phyloP scores from a whole-genome alignment of 2,888 invertebrate genomes.

The Biston stratarius region DNA sequence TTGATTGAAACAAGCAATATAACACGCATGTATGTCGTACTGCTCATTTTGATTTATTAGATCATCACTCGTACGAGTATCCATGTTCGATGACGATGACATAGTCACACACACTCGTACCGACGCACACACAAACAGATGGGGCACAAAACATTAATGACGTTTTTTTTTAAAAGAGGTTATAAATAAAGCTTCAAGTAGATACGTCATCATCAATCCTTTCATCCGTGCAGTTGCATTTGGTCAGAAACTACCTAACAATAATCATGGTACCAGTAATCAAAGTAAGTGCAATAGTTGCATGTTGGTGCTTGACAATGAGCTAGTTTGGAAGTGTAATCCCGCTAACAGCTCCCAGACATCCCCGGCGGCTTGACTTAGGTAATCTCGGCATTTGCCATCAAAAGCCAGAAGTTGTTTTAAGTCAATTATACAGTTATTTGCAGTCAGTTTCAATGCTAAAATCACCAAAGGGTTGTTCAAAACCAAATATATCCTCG shows the following conservation, averaged over 20 bases:
- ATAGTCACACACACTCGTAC: too few relatives aligned
- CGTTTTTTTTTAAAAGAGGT: too few relatives aligned
- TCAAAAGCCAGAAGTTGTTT: constrained; percentile 78
- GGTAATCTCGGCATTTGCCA: constrained; percentile 65
- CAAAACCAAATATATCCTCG: constrained; percentile 85
- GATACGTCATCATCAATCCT: too few relatives aligned
- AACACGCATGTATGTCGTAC: too few relatives aligned
- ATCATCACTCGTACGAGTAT: too few relatives aligned
- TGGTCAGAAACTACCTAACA: constrained; percentile 11
- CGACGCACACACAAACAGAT: too few relatives aligned
- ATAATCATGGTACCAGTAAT: constrained; percentile 29
- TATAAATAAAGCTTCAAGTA: too few relatives aligned
- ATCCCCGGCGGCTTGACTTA: constrained; percentile 43
- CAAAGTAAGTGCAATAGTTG: constrained; percentile 36
- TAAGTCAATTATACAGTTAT: constrained; percentile 85
- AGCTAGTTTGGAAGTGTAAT: constrained; percentile 40
- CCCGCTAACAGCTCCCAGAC: constrained; percentile 47
- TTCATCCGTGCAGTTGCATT: background rate
- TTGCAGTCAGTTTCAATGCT: constrained; percentile 83
- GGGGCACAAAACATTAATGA: too few relatives aligned
- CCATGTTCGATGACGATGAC: too few relatives aligned
- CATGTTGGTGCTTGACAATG: constrained; percentile 36
- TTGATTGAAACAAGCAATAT: too few relatives aligned
- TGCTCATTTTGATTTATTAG: too few relatives aligned
- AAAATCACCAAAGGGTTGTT: constrained; percentile 85